Evolutionary conservation across 2,797 vertebrate genomes (phyloP), one percentile per base, ranked within the genome.

Genomic region (Sebastolobus alascanus): DNA sequence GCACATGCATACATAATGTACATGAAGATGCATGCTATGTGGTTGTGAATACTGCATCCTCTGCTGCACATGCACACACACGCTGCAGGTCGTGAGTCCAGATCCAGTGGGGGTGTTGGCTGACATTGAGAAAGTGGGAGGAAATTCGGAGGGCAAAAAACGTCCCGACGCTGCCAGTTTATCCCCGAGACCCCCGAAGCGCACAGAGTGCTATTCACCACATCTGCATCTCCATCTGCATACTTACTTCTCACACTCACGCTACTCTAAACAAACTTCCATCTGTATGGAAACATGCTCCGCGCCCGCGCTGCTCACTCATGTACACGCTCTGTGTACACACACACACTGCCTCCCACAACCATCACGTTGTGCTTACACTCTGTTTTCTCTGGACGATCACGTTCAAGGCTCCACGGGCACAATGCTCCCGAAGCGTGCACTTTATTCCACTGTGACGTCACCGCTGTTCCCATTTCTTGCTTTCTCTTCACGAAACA

Each of bases 211-310:
- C 82, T 82, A 79, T 91, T 92, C 87, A 90, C 79, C 87, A 91
- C 90, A 92, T 92, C 89, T 91, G 87, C 80, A 91, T 90, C 83
- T 75, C 87, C 90, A 91, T 90, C 90, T 92, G 90, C 82, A 86
- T 73, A 7, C 79, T 79, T 70, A 72, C 88, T 81, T 75, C 76
- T 90, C 83, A 84, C 85, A 90, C 88, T 90, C 80, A 79, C 6
- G 4, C 83, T 76, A 74, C 72, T 93, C 80, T 85, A 92, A 95
- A 94, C 90, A 94, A 91, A 91, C 93, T 82, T 88, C 82, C 73
- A 88, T 90, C 73, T 84, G 85, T 72, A 89, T 35, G 83, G 88
- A 91, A 92, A 90, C 88, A 90, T 70, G 79, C 31, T 11, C 54
- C 7, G 27, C 70, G 68, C 79, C 79, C 58, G 59, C 3, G 8